These are phyloP conservation scores for Amaurobius ferox DNA, from an alignment of 2,888 invertebrate genomes.

Conservation along the genomic window DNA sequence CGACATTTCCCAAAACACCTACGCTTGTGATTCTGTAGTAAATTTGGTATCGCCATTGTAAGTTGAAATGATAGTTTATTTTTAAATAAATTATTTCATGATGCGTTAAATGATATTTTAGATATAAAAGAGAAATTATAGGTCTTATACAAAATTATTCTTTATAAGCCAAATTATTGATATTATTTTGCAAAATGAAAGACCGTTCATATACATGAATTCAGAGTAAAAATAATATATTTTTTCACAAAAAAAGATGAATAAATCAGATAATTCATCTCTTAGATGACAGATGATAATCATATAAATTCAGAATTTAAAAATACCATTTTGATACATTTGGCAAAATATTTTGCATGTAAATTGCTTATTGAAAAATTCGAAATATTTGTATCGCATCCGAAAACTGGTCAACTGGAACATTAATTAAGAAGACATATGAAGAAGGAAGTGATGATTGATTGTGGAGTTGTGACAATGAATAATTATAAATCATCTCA, in stretches of 20 bases:
- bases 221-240: too few relatives aligned
- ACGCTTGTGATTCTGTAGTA: not conserved
- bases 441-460: not conserved
- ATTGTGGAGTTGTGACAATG: slow-evolving; percentile 8
- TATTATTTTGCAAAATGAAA: too few relatives aligned
- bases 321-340: too few relatives aligned
- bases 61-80: not conserved
- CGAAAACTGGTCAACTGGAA: not conserved
- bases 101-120: not conserved
- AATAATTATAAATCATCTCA: slow-evolving; percentile 9
- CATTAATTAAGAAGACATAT: not conserved
- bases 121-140: not conserved
- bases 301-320: too few relatives aligned
- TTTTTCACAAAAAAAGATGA: too few relatives aligned
- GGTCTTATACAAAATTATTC: not conserved
- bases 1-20: slow-evolving; percentile 14
- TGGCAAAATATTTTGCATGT: too few relatives aligned
- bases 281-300: too few relatives aligned
- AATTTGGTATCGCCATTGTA: not conserved
- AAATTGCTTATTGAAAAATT: not conserved
- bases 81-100: not conserved
- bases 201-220: too few relatives aligned
- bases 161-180: too few relatives aligned
- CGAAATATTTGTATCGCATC: not conserved
- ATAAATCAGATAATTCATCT: too few relatives aligned